Base-by-base conservation (phyloP, 2,113 vertebrate species). In the Parus major region DNA sequence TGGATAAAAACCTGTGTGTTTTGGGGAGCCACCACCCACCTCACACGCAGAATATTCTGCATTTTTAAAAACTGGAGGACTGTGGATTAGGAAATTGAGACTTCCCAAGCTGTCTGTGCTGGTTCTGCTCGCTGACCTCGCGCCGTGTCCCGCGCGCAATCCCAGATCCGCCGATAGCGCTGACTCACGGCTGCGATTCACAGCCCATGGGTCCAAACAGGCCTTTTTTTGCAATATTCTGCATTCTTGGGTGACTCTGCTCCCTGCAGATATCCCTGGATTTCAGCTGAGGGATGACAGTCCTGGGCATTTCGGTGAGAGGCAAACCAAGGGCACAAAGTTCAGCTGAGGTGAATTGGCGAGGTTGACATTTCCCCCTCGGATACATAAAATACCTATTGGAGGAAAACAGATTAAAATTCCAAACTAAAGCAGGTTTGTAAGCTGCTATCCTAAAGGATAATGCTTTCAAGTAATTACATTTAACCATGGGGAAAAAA, bases 341-440 rank as follows among this genome's bases (percentile, higher is more conserved):
- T 95, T 95, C 95, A 82, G 28, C 28, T 10, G 6, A 78, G 94
- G 95, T 83, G 23, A 88, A 46, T 44, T 0, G 0, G 18, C 0
- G 1, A 55, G 60, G 47, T 16, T 49, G 56, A 35, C 27, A 0
- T 77, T 77, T 70, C 12, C 82, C 68, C 55, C 63, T 63, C 36
- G 78, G 80, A 59, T 61, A 55, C 14, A 2, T 36, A 50, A 72
- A 82, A 47, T 83, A 35, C 35, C 68, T 60, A 0, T 49, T 63
- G 79, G 68, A 94, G 82, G 75, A 56, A 70, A 86, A 77, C 39
- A 83, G 87, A 88, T 96, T 88, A 78, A 93, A 91, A 95, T 95
- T 78, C 90, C 89, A 65, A 86, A 66, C 39, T 5, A 23, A 83
- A 90, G 63, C 82, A 35, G 52, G 50, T 84, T 85, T 84, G 70